Percentiles rank a stretch among this genome's conserved stretches.
Conservation (phyloP, 2,113 vertebrate species). For the Ptilorrhoa leucosticta region DNA sequence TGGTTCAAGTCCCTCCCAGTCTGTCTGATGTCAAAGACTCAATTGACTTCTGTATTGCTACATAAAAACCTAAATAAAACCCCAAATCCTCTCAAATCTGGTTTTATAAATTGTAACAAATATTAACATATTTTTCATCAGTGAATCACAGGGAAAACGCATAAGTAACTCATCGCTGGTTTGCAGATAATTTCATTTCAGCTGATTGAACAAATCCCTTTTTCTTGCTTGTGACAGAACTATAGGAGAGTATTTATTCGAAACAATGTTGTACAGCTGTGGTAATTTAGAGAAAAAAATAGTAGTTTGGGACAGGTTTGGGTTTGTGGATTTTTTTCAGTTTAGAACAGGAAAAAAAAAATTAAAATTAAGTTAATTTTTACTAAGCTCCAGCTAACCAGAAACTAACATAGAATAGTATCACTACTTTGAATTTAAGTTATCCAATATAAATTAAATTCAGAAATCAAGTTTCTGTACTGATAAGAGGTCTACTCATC, state of each 20-base stretch:
- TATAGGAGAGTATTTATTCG: not conserved
- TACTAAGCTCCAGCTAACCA: not conserved
- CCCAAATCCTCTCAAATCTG: not conserved
- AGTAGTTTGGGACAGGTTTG: not conserved
- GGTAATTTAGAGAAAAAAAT: not conserved
- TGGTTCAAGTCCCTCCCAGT: not conserved
- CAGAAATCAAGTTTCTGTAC: not conserved
- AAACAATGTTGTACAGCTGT: not conserved
- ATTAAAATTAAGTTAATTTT: not conserved
- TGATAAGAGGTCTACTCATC: not conserved
- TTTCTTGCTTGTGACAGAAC: not conserved
- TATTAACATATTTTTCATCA: not conserved
- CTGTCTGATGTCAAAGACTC: not conserved
- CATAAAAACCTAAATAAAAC: not conserved
- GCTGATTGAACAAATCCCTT: constrained; percentile 9
- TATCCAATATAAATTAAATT: not conserved
- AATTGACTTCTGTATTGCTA: not conserved
- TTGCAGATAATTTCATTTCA: not conserved
- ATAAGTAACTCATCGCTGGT: not conserved
- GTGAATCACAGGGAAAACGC: not conserved
- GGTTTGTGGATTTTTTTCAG: not conserved
- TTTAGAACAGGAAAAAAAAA: not conserved
- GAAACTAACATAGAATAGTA: not conserved
- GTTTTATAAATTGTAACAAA: not conserved
- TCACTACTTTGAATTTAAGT: not conserved